Base-by-base conservation (phyloP, 2,888 invertebrate genomes). In the Amitus sp. region DNA sequence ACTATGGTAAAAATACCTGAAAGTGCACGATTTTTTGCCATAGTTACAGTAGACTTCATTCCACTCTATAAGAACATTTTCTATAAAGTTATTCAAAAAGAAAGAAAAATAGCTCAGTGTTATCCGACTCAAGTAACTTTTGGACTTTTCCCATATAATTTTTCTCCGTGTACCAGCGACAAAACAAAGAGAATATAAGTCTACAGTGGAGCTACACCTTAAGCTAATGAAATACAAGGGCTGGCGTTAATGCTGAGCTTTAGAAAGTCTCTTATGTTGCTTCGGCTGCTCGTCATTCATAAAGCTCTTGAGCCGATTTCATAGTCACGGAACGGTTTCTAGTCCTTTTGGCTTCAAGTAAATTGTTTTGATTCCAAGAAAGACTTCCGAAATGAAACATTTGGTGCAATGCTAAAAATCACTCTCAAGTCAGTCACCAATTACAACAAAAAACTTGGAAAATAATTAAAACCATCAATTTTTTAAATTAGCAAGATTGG, bases 281-380 rank as follows among this genome's bases (percentile, higher is more conserved):
- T 30, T 20, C 33, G 50, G 56, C 57, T 58, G 48, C 56, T 64
- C 66, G 66, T 69, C 70, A 71, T 68, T 71, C 67, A 70, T 70
- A 73, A 75, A 72, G 72, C 70, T 72, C 66, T 70, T 73, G 73
- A 76, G 74, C 75, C 71, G 74, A 76, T 75, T 76, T 73, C 49
- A 57, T 58, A 37, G 47, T 60, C 60, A 40, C 54, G 56, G 57
- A 64, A 57, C 49, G 39, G 49, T 66, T 58, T 48, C 58, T 59
- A 59, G 6, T 30, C 30, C 10, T 30, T n/a, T 30, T 9, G 30
- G 30, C 30, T 40, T 48, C 39, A 52, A n/a, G n/a, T n/a, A n/a
- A n/a, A n/a, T n/a, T 47, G 57, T 56, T 62, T 56, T 62, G 69
- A 72, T 69, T 60, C 53, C 54, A 62, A 67, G n/a, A 62, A 68